Base-by-base conservation (phyloP, 2,888 invertebrate species). In the Alloscopus bannaensis region DNA sequence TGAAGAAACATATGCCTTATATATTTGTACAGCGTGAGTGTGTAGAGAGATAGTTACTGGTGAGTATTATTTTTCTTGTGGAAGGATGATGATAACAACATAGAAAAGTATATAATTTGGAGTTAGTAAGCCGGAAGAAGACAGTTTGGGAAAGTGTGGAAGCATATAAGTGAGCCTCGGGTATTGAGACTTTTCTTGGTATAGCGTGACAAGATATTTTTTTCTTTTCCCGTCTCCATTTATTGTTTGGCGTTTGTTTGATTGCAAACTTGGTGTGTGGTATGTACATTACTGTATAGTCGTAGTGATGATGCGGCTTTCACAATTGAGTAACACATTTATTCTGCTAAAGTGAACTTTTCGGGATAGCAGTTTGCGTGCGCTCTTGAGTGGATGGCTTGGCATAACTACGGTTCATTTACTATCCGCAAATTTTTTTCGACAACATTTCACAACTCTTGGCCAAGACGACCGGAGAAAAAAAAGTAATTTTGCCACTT, bases 391-490 rank as follows among this genome's bases (percentile, higher is more conserved):
- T 59, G 59, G 59, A 31, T 59, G 59, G 59, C 59, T 29, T 16
- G 31, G 31, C 31, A n/a, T 62, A 45, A 42, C 64, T 55, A 60
- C 42, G 69, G 77, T 70, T 77, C 77, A 77, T 77, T 77, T 77
- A 64, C 77, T 77, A 60, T 77, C 77, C 69, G 77, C 77, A 69
- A 77, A 77, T 64, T 70, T 59, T 62, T n/a, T n/a, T n/a, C n/a
- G n/a, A n/a, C n/a, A n/a, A n/a, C n/a, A n/a, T n/a, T n/a, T n/a
- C n/a, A 16, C 52, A 29, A 64, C 52, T 72, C 31, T 70, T 11
- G 64, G 45, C 2, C 22, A 45, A 45, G 45, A 60, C 50, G 24
- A 28, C 20, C 18, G 20, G 60, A 31, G 36, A 16, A 16, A 26
- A 65, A 26, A 59, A 3, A 31, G 18, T 31, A n/a, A 22, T 68